Percentiles rank a stretch among this genome's conserved stretches.
Evolutionary conservation across 1,140 invertebrate species (phyloP).

Genomic region (Scylla paramamosain): DNA sequence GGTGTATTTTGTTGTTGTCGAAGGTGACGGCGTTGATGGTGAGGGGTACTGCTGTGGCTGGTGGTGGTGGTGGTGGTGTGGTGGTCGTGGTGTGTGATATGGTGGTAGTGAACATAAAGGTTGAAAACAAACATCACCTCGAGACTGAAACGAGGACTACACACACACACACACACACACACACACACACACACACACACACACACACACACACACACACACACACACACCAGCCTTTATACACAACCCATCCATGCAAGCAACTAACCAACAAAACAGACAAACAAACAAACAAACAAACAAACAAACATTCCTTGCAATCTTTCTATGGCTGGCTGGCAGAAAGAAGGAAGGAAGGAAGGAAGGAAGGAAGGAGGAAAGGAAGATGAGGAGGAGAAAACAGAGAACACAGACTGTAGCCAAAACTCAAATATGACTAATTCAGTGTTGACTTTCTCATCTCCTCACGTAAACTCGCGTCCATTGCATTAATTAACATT

Average conservation of each 20-base stretch:
- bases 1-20: background rate
- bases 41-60: background rate
- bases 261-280: background rate
- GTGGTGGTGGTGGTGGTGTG: background rate
- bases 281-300: background rate
- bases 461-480: background rate
- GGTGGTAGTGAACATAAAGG: too few relatives aligned
- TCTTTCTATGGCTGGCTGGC: too few relatives aligned
- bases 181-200: too few relatives aligned
- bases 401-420: background rate
- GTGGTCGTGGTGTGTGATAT: background rate
- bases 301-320: background rate
- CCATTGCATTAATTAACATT: conserved; percentile 24
- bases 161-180: too few relatives aligned
- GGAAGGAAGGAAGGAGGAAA: background rate
- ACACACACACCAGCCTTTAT: too few relatives aligned
- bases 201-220: too few relatives aligned
- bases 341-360: background rate
- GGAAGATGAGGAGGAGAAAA: background rate
- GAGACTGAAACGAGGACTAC: background rate
- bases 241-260: background rate
- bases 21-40: too few relatives aligned
- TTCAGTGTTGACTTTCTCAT: conserved; percentile 9
- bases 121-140: background rate
- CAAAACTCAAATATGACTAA: background rate